Conservation (phyloP, 1,140 invertebrate genomes). For the Lepidurus packardi region DNA sequence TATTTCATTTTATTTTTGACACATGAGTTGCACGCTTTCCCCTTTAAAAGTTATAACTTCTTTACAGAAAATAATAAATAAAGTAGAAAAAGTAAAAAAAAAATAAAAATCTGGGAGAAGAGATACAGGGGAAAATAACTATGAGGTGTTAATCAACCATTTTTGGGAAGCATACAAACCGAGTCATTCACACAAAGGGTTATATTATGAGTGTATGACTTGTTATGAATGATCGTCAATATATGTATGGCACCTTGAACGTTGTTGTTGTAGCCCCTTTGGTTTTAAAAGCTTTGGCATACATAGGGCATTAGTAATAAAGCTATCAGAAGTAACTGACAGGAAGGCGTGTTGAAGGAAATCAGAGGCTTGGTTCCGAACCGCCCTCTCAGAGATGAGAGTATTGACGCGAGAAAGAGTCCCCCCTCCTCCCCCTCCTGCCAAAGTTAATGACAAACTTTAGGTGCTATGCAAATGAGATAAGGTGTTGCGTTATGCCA, state of each 20-base stretch:
- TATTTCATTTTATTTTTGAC: neutral
- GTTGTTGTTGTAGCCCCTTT: neutral
- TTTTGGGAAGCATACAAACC: neutral
- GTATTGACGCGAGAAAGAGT: neutral
- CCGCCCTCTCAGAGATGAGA: conserved; percentile 9
- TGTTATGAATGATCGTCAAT: conserved; percentile 22
- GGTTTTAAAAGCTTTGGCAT: conserved; percentile 2
- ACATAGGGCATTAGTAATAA: conserved; percentile 20
- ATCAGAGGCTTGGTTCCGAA: conserved; percentile 14
- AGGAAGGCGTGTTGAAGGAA: conserved; percentile 14
- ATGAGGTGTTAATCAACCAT: too few relatives aligned
- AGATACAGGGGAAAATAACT: too few relatives aligned
- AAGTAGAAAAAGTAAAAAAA: too few relatives aligned
- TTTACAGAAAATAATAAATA: too few relatives aligned
- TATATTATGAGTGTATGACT: neutral
- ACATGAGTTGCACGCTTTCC: neutral
- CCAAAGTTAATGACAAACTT: conserved; percentile 13
- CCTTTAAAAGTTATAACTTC: too few relatives aligned
- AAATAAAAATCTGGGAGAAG: too few relatives aligned
- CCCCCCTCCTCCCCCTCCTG: neutral
- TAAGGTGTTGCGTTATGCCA: neutral
- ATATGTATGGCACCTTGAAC: conserved; percentile 10
- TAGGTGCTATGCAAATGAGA: neutral
- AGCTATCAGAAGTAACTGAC: conserved; percentile 19
- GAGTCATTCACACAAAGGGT: neutral